These are phyloP conservation scores for Verasper variegatus DNA, from an alignment of 2,113 vertebrate species.

Conservation along the genomic window DNA sequence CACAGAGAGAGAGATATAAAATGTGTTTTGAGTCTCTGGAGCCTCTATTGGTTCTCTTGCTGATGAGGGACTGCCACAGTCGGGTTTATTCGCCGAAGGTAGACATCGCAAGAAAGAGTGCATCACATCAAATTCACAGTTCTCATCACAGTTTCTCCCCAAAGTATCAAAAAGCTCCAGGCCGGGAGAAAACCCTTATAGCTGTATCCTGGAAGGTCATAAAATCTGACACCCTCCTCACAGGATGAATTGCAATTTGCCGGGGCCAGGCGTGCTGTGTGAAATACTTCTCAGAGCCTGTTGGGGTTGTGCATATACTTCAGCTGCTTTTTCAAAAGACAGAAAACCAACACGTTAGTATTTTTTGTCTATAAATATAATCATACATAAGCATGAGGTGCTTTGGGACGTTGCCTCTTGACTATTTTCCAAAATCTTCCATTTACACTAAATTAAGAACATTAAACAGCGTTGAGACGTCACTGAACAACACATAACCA, in stretches of 20 bases:
- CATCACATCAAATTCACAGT: slow-evolving; percentile 54
- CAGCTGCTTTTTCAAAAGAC: slow-evolving; percentile 32
- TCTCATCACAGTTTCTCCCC: slow-evolving; percentile 60
- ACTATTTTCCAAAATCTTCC: slow-evolving; percentile 21
- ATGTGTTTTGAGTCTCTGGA: slow-evolving; percentile 52
- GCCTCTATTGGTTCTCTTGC: slow-evolving; percentile 43
- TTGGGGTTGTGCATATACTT: neutral
- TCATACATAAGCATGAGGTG: neutral
- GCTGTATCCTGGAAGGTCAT: slow-evolving; percentile 68
- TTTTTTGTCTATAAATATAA: slow-evolving; percentile 10
- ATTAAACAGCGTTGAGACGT: neutral
- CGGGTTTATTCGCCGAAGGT: slow-evolving; percentile 55
- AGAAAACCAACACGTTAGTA: slow-evolving; percentile 25
- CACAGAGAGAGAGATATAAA: slow-evolving; percentile 51
- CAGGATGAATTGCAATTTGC: slow-evolving; percentile 69
- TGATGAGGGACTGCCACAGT: slow-evolving; percentile 52
- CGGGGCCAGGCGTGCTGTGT: slow-evolving; percentile 46
- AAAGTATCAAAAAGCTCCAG: slow-evolving; percentile 48
- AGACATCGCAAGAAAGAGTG: slow-evolving; percentile 52
- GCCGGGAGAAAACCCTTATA: slow-evolving; percentile 57
- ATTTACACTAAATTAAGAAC: slow-evolving; percentile 20
- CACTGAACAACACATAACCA: neutral
- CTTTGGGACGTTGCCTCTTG: slow-evolving; percentile 1
- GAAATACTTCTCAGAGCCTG: slow-evolving; percentile 32
- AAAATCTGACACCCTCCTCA: slow-evolving; percentile 59